A percentile compares a stretch with the other conserved stretches of the same genome.
Conservation (phyloP, 2,888 invertebrate genomes). For the Nomada flava region DNA sequence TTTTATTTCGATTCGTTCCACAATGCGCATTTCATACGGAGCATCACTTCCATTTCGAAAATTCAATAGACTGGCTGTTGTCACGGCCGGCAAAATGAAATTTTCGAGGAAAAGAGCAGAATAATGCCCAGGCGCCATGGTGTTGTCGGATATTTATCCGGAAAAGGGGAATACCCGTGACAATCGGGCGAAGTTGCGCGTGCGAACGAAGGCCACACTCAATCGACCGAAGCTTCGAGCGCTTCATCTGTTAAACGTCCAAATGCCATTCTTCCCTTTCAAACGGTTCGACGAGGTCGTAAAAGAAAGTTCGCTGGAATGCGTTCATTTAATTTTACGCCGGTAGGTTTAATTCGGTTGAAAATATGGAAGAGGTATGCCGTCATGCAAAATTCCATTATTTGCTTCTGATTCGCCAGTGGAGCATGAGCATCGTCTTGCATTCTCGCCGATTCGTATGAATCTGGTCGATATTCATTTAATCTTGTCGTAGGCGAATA, state of each 20-base stretch:
- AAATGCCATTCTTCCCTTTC: slow-evolving; percentile 19
- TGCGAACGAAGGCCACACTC: slow-evolving; percentile 13
- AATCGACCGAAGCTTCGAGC: slow-evolving; percentile 30
- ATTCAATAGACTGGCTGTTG: too few species aligned
- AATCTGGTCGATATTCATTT: background rate
- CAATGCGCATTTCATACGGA: background rate
- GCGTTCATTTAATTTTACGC: slow-evolving; percentile 40
- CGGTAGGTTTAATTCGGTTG: slow-evolving; percentile 10
- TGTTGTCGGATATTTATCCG: slow-evolving; percentile 12
- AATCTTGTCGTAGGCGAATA: too few species aligned
- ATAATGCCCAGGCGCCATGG: background rate
- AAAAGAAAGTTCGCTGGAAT: slow-evolving; percentile 19
- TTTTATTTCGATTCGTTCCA: background rate
- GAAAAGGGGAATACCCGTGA: slow-evolving; percentile 1
- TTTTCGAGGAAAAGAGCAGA: background rate
- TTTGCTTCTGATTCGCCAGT: background rate
- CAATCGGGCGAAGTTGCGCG: slow-evolving; percentile 4
- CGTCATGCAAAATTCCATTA: slow-evolving; percentile 3
- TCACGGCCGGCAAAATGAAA: background rate
- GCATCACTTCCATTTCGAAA: background rate
- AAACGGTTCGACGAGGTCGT: background rate
- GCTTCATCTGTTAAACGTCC: slow-evolving; percentile 50
- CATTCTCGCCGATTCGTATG: background rate
- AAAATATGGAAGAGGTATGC: background rate
- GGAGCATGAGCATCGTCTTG: background rate